Conservation (phyloP, 2,888 invertebrate genomes). For the Celastrina argiolus region DNA sequence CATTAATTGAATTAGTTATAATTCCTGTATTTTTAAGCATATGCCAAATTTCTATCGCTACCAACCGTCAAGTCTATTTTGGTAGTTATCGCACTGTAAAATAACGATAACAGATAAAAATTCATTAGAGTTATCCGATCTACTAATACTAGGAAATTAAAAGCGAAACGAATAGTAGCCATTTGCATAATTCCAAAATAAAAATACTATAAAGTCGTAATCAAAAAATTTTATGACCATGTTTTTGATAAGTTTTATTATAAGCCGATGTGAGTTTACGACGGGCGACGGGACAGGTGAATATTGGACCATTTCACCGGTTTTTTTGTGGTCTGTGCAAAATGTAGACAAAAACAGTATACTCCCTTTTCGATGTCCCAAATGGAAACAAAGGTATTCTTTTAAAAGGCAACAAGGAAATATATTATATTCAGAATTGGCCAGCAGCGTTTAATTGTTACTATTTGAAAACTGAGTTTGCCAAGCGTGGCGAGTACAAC, state of each 20-base stretch:
- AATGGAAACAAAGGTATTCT: too few species aligned
- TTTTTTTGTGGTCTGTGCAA: not conserved
- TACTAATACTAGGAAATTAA: constrained; percentile 8
- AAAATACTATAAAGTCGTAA: constrained; percentile 5
- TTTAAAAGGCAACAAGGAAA: too few species aligned
- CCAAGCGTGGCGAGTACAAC: too few species aligned
- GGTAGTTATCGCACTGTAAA: not conserved
- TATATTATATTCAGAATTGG: too few species aligned
- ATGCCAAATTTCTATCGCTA: not conserved
- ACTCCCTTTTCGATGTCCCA: too few species aligned
- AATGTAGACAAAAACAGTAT: too few species aligned
- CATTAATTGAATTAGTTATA: too few species aligned
- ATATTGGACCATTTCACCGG: not conserved
- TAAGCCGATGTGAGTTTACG: not conserved
- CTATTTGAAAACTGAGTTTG: too few species aligned
- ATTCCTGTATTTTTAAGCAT: too few species aligned
- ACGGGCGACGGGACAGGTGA: constrained; percentile 12
- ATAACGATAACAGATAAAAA: not conserved
- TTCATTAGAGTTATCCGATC: constrained; percentile 7
- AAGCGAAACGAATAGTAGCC: not conserved
- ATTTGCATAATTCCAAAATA: constrained; percentile 20
- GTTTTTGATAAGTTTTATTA: constrained; percentile 17
- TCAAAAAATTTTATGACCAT: constrained; percentile 5
- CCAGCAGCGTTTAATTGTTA: too few species aligned
- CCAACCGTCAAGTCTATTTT: not conserved